Base-by-base conservation (phyloP, 1,140 invertebrate species). In the Macrobrachium nipponense region DNA sequence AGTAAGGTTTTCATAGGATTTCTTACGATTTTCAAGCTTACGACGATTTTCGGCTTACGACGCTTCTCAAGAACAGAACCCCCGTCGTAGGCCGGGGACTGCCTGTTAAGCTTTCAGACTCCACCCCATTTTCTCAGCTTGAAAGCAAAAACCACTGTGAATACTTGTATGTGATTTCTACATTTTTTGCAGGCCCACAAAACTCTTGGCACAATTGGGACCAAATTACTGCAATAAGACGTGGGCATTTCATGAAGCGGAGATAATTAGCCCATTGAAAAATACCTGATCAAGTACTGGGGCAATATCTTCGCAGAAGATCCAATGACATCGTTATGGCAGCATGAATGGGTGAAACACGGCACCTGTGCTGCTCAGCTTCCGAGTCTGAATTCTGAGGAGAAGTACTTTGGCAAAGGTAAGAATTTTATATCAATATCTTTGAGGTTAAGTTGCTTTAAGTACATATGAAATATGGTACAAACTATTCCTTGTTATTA, bases 291-390 rank as follows among this genome's bases (percentile, higher is more conserved):
- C 80, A 91, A 93, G 58, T 93, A 93, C 73, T 97, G 96, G 96
- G 93, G 93, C 1, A 95, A 96, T 89, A 92, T 97, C 82, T 93
- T 95, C 90, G 93, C 87, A 92, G 93, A 90, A 89, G 91, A 92
- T 91, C 87, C 93, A 91, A 3, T 91, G 92, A 60, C 90, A 89
- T 92, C 93, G 11, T 92, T 97, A 11, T 97, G 96, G 96, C 92
- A 94, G 86, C 95, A 97, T 86, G 96, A 97, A 90, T 97, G 96
- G 96, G 90, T 92, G 1, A 97, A 97, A 90, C 96, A 97, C 90
- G 96, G 96, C 0, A 96, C 96, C 0, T 97, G 96, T 90, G 95
- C 95, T 18, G 92, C 93, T 0, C 89, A 90, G 11, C 86, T 96
- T 4, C 91, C 93, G n/a, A 70, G 89, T 11, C 90, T 97, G 1